phyloP scores from a whole-genome alignment of 2,797 vertebrate genomes.

The Syncerus caffer region DNA sequence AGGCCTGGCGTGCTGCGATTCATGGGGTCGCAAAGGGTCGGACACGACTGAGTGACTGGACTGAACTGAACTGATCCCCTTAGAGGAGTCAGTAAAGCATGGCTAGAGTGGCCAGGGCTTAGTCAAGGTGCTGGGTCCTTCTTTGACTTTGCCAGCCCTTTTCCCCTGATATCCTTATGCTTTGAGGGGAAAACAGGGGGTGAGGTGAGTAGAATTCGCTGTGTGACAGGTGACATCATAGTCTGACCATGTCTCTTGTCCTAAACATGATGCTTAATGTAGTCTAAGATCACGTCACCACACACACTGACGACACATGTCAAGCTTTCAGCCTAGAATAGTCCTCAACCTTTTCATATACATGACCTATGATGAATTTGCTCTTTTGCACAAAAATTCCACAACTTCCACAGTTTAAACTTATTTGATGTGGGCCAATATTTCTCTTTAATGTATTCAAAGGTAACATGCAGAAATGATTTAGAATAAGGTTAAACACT shows the following conservation, averaged over 20 bases:
- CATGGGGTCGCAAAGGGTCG: too few relatives aligned
- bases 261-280: neutral
- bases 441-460: neutral
- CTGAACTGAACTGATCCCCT: neutral
- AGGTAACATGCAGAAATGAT: neutral
- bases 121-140: neutral
- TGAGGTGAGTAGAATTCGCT: neutral
- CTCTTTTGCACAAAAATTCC: neutral
- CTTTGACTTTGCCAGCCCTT: neutral
- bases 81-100: neutral
- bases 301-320: neutral
- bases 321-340: neutral
- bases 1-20: too few relatives aligned
- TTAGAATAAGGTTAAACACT: neutral
- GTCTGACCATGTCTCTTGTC: neutral
- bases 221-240: too few relatives aligned
- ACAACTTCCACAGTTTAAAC: neutral
- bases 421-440: neutral
- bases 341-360: neutral
- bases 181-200: neutral
- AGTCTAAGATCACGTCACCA: neutral
- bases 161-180: neutral
- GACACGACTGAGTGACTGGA: too few relatives aligned
- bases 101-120: neutral
- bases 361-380: neutral